These are phyloP conservation scores for Hyaena hyaena DNA, from an alignment of 2,113 vertebrate species.

Conservation along the genomic window DNA sequence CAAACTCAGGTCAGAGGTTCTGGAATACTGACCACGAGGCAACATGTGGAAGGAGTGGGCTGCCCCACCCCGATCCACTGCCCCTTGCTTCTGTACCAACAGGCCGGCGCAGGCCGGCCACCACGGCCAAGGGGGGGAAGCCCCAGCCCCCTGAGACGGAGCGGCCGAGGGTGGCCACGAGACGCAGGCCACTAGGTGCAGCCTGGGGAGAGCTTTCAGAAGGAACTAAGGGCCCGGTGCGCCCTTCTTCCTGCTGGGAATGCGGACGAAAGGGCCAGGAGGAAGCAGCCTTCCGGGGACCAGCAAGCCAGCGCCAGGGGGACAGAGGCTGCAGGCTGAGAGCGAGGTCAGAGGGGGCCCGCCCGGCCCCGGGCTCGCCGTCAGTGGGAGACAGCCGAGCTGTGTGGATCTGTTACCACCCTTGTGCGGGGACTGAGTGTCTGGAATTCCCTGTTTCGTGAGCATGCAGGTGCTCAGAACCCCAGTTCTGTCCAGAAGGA, in stretches of 20 bases:
- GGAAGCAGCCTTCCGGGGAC: neutral
- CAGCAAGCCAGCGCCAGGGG: fast-evolving
- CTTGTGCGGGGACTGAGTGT: fast-evolving
- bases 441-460: neutral
- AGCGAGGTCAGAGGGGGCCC: neutral
- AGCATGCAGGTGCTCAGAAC: neutral
- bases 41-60: neutral
- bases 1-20: neutral
- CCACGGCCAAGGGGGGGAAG: neutral
- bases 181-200: neutral
- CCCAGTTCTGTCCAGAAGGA: neutral
- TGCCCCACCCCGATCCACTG: fast-evolving
- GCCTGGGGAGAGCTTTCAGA: neutral
- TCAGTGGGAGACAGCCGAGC: neutral
- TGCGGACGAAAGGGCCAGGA: neutral
- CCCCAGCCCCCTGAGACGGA: too few relatives aligned
- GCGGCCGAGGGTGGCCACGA: neutral
- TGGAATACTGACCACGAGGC: neutral
- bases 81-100: neutral
- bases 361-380: neutral
- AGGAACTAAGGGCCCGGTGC: neutral
- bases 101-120: neutral
- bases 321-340: neutral
- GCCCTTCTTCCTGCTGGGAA: neutral
- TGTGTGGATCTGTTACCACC: fast-evolving